These are phyloP conservation scores for Euura lappo DNA, from an alignment of 1,140 invertebrate genomes.

Conservation along the genomic window DNA sequence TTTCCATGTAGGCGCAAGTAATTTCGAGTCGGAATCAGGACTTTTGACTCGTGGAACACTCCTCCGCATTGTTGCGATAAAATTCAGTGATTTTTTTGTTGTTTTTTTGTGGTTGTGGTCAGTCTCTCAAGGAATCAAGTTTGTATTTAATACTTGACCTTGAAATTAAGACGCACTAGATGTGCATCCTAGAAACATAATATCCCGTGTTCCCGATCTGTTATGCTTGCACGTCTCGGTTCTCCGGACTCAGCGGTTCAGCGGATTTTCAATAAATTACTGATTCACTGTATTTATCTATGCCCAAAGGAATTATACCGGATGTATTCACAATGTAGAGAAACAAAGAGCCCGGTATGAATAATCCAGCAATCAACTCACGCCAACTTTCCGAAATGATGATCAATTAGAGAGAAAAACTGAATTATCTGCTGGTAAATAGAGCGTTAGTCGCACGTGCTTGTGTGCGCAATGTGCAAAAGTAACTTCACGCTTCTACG, in stretches of 20 bases:
- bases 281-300: background rate
- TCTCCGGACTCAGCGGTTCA: background rate
- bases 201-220: background rate
- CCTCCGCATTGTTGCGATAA: too few species aligned
- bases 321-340: too few species aligned
- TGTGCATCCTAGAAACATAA: background rate
- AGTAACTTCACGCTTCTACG: constrained; percentile 3
- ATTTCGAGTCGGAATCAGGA: too few species aligned
- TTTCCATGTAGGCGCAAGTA: too few species aligned
- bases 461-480: background rate
- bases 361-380: background rate
- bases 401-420: background rate
- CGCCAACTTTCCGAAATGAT: background rate
- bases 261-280: background rate
- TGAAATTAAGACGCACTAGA: background rate
- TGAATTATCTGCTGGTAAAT: background rate
- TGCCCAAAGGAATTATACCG: too few species aligned
- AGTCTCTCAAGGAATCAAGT: too few species aligned
- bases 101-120: too few species aligned
- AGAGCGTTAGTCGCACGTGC: background rate
- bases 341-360: background rate
- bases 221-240: background rate
- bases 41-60: too few species aligned
- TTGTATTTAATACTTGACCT: background rate
- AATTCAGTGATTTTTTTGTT: too few species aligned